These are phyloP conservation scores for Acrobasis suavella DNA, from an alignment of 2,888 invertebrate genomes.

Conservation along the genomic window DNA sequence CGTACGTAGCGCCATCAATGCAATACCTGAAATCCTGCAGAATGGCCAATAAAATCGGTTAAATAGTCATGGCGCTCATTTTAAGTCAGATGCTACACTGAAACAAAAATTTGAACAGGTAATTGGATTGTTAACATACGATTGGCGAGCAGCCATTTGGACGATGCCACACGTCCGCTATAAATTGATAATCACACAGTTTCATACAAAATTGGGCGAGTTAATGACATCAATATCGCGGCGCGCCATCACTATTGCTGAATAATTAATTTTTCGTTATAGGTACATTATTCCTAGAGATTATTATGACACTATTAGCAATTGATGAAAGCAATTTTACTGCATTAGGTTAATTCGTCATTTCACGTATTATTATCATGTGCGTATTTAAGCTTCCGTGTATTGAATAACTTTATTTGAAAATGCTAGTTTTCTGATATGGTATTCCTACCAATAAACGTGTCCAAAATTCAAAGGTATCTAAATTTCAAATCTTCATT, in stretches of 20 bases:
- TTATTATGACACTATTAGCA: not conserved
- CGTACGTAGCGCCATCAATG: too few relatives aligned
- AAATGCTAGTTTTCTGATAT: too few relatives aligned
- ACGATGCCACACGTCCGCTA: constrained; percentile 15
- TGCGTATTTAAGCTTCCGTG: too few relatives aligned
- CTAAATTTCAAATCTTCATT: too few relatives aligned
- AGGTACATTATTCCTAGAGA: not conserved
- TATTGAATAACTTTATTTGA: too few relatives aligned
- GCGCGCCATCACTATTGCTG: not conserved
- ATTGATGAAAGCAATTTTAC: not conserved
- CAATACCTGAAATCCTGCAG: not conserved
- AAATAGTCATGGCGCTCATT: not conserved
- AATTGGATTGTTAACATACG: constrained; percentile 32
- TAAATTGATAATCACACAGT: constrained; percentile 12
- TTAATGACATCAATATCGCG: constrained; percentile 12
- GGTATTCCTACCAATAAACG: too few relatives aligned
- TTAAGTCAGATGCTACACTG: not conserved
- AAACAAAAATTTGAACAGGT: constrained; percentile 22
- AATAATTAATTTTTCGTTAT: constrained; percentile 3
- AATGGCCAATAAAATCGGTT: not conserved
- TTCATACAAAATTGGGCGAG: constrained; percentile 3
- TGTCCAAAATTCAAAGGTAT: too few relatives aligned
- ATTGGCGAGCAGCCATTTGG: constrained; percentile 36
- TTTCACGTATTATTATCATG: too few relatives aligned
- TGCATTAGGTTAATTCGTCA: too few relatives aligned